A percentile compares a stretch with the other conserved stretches of the same genome.
These are phyloP conservation scores for Tyto alba DNA, from an alignment of 2,113 vertebrate genomes.

Conservation along the genomic window DNA sequence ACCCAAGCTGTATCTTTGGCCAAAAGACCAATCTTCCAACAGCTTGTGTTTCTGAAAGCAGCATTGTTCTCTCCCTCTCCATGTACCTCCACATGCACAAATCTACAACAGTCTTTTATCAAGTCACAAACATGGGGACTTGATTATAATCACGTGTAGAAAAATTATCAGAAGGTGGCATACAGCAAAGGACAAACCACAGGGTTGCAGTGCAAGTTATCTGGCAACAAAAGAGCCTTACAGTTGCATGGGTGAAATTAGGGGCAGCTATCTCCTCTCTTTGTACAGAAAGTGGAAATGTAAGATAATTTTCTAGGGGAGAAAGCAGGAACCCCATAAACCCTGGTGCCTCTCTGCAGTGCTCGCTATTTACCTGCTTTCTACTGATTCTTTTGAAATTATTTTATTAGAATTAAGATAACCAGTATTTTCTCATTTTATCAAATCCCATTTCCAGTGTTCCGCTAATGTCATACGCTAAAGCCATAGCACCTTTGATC, in stretches of 20 bases:
- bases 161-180: neutral
- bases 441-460: slow-evolving; percentile 72
- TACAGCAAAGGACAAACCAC: neutral
- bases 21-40: neutral
- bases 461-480: slow-evolving; percentile 55
- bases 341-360: neutral
- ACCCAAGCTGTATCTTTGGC: neutral
- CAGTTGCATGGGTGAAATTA: neutral
- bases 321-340: neutral
- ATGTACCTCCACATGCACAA: too few relatives aligned
- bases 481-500: slow-evolving; percentile 65
- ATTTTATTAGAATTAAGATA: slow-evolving; percentile 61
- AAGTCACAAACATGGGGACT: accelerated
- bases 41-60: neutral
- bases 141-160: accelerated
- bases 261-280: neutral
- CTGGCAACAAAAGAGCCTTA: neutral
- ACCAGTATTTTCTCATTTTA: slow-evolving; percentile 61
- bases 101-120: accelerated
- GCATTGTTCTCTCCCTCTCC: neutral
- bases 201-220: neutral
- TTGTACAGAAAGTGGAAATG: neutral
- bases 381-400: slow-evolving; percentile 38
- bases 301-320: neutral
- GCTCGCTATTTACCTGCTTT: slow-evolving; percentile 29